A percentile compares a stretch with the other conserved stretches of the same genome.
These are phyloP conservation scores for Ataeniobius toweri DNA, from an alignment of 2,797 vertebrate species.

Conservation along the genomic window DNA sequence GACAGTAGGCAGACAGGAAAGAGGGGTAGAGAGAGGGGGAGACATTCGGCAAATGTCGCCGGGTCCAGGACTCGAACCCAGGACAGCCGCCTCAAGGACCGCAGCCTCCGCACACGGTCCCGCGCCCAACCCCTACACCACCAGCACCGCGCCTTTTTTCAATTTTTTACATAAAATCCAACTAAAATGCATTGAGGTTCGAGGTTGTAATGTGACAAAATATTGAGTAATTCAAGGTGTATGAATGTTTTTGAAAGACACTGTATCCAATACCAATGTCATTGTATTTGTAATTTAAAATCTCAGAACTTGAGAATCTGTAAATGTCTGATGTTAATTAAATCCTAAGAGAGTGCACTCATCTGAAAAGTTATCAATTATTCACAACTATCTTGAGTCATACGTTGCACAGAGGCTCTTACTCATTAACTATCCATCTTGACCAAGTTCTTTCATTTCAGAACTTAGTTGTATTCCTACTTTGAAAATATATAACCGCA, in stretches of 20 bases:
- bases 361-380: constrained; percentile 14
- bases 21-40: too few relatives aligned
- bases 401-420: neutral
- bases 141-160: too few relatives aligned
- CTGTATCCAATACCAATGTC: neutral
- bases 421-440: constrained; percentile 8
- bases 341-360: constrained; percentile 16
- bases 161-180: neutral
- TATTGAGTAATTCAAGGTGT: neutral
- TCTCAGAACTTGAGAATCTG: constrained; percentile 8
- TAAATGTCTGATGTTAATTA: constrained; percentile 30
- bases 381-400: constrained; percentile 13
- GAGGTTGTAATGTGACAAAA: neutral
- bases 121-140: too few relatives aligned
- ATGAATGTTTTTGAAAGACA: neutral
- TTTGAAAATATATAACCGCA: neutral
- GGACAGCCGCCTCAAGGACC: too few relatives aligned
- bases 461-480: constrained; percentile 20
- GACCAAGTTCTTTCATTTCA: neutral
- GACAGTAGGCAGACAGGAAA: too few relatives aligned
- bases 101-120: too few relatives aligned
- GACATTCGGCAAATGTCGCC: too few relatives aligned
- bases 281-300: neutral
- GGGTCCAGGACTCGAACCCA: too few relatives aligned
- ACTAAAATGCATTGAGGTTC: neutral